Conservation (phyloP, 2,888 invertebrate genomes). For the Drosophila kambysellisi region DNA sequence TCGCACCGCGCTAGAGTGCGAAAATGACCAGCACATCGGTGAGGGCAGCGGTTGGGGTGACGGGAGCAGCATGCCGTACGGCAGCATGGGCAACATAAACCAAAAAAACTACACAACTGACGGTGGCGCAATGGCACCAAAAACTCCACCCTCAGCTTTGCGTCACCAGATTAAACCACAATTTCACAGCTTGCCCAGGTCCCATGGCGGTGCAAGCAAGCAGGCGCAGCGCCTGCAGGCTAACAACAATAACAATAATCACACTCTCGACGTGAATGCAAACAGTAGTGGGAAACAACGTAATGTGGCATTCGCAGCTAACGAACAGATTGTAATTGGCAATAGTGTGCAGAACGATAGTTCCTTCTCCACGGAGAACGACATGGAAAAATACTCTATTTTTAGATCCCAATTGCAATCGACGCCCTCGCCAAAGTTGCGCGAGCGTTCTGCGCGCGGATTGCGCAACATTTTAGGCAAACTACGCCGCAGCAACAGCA, state of each 20-base stretch:
- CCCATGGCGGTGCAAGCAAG: constrained; percentile 86
- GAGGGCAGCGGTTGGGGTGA: constrained; percentile 22
- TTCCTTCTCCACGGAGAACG: constrained; percentile 77
- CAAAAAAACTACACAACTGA: constrained; percentile 59
- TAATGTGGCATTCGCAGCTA: constrained; percentile 81
- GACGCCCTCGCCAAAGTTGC: constrained; percentile 84
- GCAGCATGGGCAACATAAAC: constrained; percentile 84
- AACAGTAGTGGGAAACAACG: constrained; percentile 78
- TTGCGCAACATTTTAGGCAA: constrained; percentile 89
- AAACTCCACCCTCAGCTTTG: constrained; percentile 92
- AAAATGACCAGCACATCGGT: constrained; percentile 90
- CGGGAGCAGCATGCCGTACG: constrained; percentile 77
- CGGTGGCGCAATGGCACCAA: constrained; percentile 46
- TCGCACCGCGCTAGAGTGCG: constrained; percentile 93
- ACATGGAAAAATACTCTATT: constrained; percentile 82
- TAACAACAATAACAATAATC: constrained; percentile 59
- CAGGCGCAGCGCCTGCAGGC: constrained; percentile 66
- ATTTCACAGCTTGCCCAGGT: constrained; percentile 92
- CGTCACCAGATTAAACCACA: constrained; percentile 91
- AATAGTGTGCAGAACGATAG: constrained; percentile 57
- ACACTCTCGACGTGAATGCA: constrained; percentile 70
- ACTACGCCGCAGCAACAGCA: constrained; percentile 89
- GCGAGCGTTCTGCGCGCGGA: constrained; percentile 86
- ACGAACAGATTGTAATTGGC: constrained; percentile 81
- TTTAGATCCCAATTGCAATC: constrained; percentile 85